Evolutionary conservation across 2,888 invertebrate species (phyloP), one percentile per base, ranked within the genome.

Genomic region (Erebia palarica): DNA sequence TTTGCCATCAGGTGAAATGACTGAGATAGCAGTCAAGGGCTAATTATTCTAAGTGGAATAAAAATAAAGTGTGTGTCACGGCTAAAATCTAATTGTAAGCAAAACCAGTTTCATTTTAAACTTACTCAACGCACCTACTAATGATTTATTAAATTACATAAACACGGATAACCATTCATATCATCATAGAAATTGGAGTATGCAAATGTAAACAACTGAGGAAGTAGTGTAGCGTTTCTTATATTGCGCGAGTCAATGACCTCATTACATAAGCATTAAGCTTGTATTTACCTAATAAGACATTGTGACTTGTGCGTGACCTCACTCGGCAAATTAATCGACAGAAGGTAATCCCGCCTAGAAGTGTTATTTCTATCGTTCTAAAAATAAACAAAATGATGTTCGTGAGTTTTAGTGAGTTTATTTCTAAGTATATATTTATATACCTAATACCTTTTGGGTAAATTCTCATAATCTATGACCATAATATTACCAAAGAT

Each of bases 211-310:
- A 47, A 49, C 66, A 67, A 67, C 59, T 67, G 36, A 67, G 58
- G 58, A 58, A 67, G 47, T 42, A 58, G 42, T 44, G 42, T 44
- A 16, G 53, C 36, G 47, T 63, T 55, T 57, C 51, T 63, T 57
- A 65, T 63, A 60, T n/a, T 63, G 59, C 49, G 44, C 21, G 68
- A 65, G 68, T 68, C 75, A 72, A 75, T 72, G 75, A 77, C 70
- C 75, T 68, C 71, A 75, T 75, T 77, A 76, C 77, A 78, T 74
- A 78, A 78, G 75, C 47, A 58, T 75, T 77, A 76, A 77, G 75
- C 73, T 73, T 59, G 42, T 67, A 64, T 69, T 69, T 67, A 68
- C 68, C 68, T 71, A 53, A 49, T 71, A 71, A 68, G 71, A 64
- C 21, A 27, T 59, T 53, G 18, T 44, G 53, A 21, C 16, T 59